Conservation (phyloP, 1,140 invertebrate species). For the Drosophila guanche region DNA sequence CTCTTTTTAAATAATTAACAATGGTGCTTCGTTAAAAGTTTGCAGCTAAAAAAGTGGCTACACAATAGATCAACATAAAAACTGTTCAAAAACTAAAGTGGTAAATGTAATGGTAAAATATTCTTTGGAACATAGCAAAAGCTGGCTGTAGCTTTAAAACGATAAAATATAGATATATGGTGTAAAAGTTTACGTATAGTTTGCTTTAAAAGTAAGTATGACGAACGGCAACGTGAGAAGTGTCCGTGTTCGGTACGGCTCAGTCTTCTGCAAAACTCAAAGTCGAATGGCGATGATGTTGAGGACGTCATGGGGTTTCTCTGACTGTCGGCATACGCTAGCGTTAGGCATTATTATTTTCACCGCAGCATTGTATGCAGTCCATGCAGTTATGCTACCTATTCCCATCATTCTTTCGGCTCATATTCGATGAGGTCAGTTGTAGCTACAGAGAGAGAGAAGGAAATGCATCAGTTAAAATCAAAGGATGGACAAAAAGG, state of each 20-base stretch:
- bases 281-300: constrained; percentile 47
- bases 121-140: constrained; percentile 75
- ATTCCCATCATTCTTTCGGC: constrained; percentile 78
- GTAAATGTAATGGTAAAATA: constrained; percentile 47
- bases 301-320: constrained; percentile 36
- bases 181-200: constrained; percentile 47
- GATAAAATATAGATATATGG: constrained; percentile 36
- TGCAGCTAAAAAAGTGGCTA: constrained; percentile 40
- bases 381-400: constrained; percentile 84
- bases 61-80: constrained; percentile 51
- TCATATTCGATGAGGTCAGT: constrained; percentile 79
- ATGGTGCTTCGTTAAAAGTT: constrained; percentile 56
- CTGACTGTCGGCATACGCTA: constrained; percentile 61
- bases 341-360: constrained; percentile 80
- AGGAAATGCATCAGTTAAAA: not conserved
- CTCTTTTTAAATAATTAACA: constrained; percentile 66
- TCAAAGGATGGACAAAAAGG: not conserved
- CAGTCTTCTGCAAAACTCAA: constrained; percentile 80
- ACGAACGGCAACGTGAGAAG: constrained; percentile 78
- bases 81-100: constrained; percentile 25
- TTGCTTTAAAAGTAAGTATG: constrained; percentile 62
- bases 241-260: constrained; percentile 67
- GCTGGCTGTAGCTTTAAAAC: constrained; percentile 54
- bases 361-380: constrained; percentile 83
- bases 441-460: constrained; percentile 60